A percentile compares a stretch with the other conserved stretches of the same genome.
These are phyloP conservation scores for Carassius carassius DNA, from an alignment of 2,113 vertebrate genomes.

Conservation along the genomic window DNA sequence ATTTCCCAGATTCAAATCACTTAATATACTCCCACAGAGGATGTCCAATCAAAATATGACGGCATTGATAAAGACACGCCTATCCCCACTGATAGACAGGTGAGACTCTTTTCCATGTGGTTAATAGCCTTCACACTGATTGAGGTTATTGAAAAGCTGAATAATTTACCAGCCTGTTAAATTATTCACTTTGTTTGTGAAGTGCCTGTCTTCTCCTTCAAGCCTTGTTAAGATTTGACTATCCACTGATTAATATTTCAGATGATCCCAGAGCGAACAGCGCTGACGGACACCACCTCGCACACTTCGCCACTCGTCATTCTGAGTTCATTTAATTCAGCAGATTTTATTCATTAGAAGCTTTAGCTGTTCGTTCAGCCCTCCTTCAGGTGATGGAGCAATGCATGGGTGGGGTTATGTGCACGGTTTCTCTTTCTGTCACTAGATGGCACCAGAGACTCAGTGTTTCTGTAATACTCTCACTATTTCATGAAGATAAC, in stretches of 20 bases:
- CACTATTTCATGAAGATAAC: background rate
- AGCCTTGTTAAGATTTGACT: constrained; percentile 2
- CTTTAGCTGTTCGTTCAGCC: no score
- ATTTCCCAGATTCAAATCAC: background rate
- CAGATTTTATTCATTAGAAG: background rate
- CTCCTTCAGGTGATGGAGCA: constrained; percentile 78
- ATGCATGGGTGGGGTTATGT: constrained; percentile 4
- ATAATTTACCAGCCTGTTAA: constrained; percentile 41
- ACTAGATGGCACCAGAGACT: constrained; percentile 64
- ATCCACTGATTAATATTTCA: constrained; percentile 3
- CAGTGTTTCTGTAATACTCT: background rate
- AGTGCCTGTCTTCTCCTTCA: constrained; percentile 12
- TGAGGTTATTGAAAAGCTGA: constrained; percentile 7
- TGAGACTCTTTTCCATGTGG: constrained; percentile 56
- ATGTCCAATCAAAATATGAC: constrained; percentile 94
- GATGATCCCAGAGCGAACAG: background rate
- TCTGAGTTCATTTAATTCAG: background rate
- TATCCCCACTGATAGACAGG: constrained; percentile 97
- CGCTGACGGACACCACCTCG: background rate
- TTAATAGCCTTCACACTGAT: background rate
- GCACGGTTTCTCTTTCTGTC: constrained; percentile 24
- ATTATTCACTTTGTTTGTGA: constrained; percentile 34
- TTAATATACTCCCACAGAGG: constrained; percentile 78
- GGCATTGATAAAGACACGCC: constrained; percentile 95
- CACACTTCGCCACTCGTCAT: background rate